These are phyloP conservation scores for Mugil cephalus DNA, from an alignment of 2,113 vertebrate species.

Conservation along the genomic window DNA sequence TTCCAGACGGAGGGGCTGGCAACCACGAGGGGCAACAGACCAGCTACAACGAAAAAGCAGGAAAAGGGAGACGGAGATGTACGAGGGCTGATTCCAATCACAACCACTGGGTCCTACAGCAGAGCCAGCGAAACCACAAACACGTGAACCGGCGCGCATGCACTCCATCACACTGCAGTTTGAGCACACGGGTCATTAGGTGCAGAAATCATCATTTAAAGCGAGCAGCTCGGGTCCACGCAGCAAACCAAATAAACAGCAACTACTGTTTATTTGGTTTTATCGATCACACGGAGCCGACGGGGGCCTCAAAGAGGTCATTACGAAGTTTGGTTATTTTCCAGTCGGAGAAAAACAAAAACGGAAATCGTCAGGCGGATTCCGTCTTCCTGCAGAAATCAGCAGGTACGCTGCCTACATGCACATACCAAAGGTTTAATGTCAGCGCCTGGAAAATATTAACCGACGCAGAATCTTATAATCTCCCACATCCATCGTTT, in stretches of 20 bases:
- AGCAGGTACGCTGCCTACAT: slow-evolving; percentile 9
- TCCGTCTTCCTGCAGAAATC: slow-evolving; percentile 6
- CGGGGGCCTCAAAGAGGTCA: background rate
- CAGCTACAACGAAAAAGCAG: slow-evolving; percentile 20
- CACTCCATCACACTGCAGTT: slow-evolving; percentile 6
- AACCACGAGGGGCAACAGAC: slow-evolving; percentile 32
- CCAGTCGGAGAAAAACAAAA: background rate
- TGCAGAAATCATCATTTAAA: slow-evolving; percentile 55
- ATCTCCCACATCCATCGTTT: background rate
- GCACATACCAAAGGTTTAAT: slow-evolving; percentile 20
- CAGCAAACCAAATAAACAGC: too few species aligned
- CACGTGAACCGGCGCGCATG: slow-evolving; percentile 17
- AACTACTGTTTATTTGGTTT: slow-evolving; percentile 52
- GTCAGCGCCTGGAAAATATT: slow-evolving; percentile 23
- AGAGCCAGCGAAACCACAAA: slow-evolving; percentile 45
- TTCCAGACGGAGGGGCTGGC: slow-evolving; percentile 44
- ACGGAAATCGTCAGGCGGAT: background rate
- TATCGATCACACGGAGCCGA: slow-evolving; percentile 38
- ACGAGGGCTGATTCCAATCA: slow-evolving; percentile 41
- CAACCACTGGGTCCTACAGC: slow-evolving; percentile 45
- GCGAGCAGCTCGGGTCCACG: background rate
- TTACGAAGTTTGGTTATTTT: slow-evolving; percentile 27
- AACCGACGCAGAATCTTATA: slow-evolving; percentile 21
- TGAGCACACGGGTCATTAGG: slow-evolving; percentile 54
- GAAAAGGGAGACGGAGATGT: slow-evolving; percentile 32